Evolutionary conservation across 1,140 invertebrate genomes (phyloP).

Genomic region (Stegodyphus mimosarum): DNA sequence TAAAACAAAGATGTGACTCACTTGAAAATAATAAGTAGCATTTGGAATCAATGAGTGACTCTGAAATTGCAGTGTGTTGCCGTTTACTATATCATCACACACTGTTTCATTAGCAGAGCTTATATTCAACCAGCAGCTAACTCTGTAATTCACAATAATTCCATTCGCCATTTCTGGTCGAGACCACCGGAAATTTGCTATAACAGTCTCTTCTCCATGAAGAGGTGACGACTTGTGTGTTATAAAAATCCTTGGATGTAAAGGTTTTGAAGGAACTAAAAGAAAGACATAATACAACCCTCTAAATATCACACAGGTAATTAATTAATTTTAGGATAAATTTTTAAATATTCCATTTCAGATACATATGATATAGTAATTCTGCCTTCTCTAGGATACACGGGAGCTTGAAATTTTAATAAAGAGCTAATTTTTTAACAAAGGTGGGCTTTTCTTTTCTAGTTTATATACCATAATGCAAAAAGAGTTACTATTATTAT

Average conservation of each 20-base stretch:
- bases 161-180: constrained; percentile 79
- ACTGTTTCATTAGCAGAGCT: constrained; percentile 7
- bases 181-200: constrained; percentile 79
- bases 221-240: constrained; percentile 68
- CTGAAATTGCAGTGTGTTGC: constrained; percentile 71
- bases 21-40: constrained; percentile 80
- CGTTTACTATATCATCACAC: constrained; percentile 63
- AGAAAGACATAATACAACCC: constrained; percentile 64
- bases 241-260: constrained; percentile 77
- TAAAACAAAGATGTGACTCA: constrained; percentile 65
- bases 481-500: no score
- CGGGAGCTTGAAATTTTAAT: no score
- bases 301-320: no score
- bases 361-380: no score
- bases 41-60: constrained; percentile 73
- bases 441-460: no score
- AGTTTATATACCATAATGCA: no score
- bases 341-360: no score
- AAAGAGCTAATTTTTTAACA: no score
- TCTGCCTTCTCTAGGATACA: no score
- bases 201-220: constrained; percentile 66
- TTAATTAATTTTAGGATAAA: no score
- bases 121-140: constrained; percentile 75
- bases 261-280: constrained; percentile 78
- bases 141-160: constrained; percentile 77